Evolutionary conservation across 92 coral and sea anemone species (phyloP).

Genomic region (Umimayanthus chanpuru): DNA sequence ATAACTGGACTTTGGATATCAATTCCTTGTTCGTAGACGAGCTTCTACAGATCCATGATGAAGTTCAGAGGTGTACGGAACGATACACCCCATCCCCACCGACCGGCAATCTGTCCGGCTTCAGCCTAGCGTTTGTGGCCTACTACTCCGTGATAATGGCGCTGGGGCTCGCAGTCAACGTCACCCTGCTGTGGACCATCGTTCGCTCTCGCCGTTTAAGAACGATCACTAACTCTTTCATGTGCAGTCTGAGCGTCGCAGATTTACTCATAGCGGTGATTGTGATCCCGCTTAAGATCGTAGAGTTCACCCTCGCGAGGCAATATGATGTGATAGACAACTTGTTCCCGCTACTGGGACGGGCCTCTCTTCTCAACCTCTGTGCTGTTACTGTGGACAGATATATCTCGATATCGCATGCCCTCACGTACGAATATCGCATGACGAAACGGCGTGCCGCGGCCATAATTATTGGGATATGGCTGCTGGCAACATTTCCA

Average conservation of each 20-base stretch:
- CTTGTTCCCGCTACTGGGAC: conserved; percentile 81
- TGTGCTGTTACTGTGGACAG: conserved; percentile 95
- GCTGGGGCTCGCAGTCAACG: conserved; percentile 58
- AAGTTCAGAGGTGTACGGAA: conserved; percentile 4
- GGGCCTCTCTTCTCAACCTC: conserved; percentile 86
- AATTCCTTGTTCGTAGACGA: neutral
- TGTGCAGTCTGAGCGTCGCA: conserved; percentile 79
- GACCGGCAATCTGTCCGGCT: neutral
- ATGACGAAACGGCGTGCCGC: conserved; percentile 68
- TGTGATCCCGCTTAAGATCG: conserved; percentile 72
- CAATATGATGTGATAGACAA: conserved; percentile 57
- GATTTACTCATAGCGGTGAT: conserved; percentile 81
- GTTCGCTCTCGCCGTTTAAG: conserved; percentile 73
- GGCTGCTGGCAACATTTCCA: conserved; percentile 77
- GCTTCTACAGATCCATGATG: neutral
- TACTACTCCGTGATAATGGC: conserved; percentile 64
- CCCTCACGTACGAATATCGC: conserved; percentile 74
- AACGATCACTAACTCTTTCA: conserved; percentile 85
- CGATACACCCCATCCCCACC: neutral
- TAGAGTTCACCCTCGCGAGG: conserved; percentile 39
- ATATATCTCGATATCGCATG: conserved; percentile 75
- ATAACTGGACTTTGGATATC: conserved; percentile 31
- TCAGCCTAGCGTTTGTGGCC: neutral
- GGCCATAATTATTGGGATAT: conserved; percentile 60
- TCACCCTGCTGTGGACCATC: conserved; percentile 71